A percentile compares a stretch with the other conserved stretches of the same genome.
Evolutionary conservation across 2,888 invertebrate genomes (phyloP).

Genomic region (Callinectes sapidus): DNA sequence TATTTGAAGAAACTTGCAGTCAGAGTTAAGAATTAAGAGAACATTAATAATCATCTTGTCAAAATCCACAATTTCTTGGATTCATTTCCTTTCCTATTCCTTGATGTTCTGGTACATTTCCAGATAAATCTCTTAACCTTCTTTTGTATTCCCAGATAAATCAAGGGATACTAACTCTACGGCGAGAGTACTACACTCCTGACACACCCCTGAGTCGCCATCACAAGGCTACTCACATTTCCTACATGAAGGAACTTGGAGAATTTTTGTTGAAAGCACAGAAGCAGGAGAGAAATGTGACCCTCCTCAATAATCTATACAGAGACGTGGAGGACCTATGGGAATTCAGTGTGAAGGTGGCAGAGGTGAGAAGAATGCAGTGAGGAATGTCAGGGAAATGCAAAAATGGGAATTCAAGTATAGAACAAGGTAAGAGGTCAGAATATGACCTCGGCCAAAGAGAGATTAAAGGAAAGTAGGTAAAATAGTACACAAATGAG

Average conservation of each 20-base stretch:
- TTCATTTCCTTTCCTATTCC: no score
- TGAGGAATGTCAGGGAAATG: neutral
- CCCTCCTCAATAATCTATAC: slow-evolving; percentile 24
- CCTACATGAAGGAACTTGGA: slow-evolving; percentile 21
- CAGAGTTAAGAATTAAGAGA: no score
- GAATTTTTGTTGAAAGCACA: slow-evolving; percentile 16
- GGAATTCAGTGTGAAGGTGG: slow-evolving; percentile 44
- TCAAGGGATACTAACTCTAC: slow-evolving; percentile 45
- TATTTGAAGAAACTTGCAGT: no score
- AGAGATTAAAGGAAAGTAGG: neutral
- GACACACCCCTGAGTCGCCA: slow-evolving; percentile 10
- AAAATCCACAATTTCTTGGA: no score
- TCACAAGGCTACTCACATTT: neutral
- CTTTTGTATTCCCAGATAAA: slow-evolving; percentile 34
- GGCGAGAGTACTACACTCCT: slow-evolving; percentile 38
- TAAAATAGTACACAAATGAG: neutral
- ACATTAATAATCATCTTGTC: no score
- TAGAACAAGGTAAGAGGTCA: neutral
- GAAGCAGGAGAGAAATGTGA: neutral
- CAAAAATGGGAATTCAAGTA: neutral
- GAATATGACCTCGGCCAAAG: neutral
- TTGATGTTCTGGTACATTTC: no score
- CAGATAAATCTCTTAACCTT: no score
- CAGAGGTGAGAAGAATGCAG: slow-evolving; percentile 41
- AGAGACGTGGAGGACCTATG: slow-evolving; percentile 41